Evolutionary conservation across 2,888 invertebrate genomes (phyloP).

Genomic region (Augiades crinisus): DNA sequence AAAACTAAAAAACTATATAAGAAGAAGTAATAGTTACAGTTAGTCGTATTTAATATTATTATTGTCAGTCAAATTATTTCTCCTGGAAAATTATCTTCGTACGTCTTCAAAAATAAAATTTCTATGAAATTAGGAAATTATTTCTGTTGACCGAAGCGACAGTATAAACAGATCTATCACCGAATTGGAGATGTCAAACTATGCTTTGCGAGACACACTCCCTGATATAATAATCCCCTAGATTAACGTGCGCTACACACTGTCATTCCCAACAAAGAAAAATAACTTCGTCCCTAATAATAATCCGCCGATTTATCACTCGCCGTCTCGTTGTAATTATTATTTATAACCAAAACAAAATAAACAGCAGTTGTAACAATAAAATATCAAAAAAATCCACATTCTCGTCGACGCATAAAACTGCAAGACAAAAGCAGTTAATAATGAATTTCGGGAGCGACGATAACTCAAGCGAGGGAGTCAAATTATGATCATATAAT

Average conservation of each 20-base stretch:
- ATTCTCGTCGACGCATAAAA: too few species aligned
- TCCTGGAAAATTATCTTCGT: not conserved
- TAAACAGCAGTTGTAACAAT: slow-evolving; percentile 18
- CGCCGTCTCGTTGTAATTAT: slow-evolving; percentile 24
- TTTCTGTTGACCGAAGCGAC: slow-evolving; percentile 18
- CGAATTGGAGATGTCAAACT: slow-evolving; percentile 65
- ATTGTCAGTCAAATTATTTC: not conserved
- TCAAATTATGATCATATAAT: slow-evolving; percentile 60
- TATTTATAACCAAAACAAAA: slow-evolving; percentile 27
- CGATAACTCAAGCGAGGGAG: slow-evolving; percentile 50
- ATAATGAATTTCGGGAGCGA: slow-evolving; percentile 59
- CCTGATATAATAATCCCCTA: slow-evolving; percentile 65
- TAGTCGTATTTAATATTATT: too few species aligned
- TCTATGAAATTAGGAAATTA: not conserved
- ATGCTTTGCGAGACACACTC: slow-evolving; percentile 54
- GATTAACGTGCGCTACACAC: slow-evolving; percentile 54
- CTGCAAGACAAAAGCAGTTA: slow-evolving; percentile 65
- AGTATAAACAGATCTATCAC: slow-evolving; percentile 59
- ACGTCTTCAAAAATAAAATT: not conserved
- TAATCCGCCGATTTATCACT: slow-evolving; percentile 28
- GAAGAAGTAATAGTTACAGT: too few species aligned
- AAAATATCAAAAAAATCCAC: slow-evolving; percentile 38
- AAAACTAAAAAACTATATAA: too few species aligned
- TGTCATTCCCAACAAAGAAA: slow-evolving; percentile 41
- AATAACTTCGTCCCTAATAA: slow-evolving; percentile 35